Conservation (phyloP, 2,113 vertebrate genomes). For the Oryctolagus cuniculus region DNA sequence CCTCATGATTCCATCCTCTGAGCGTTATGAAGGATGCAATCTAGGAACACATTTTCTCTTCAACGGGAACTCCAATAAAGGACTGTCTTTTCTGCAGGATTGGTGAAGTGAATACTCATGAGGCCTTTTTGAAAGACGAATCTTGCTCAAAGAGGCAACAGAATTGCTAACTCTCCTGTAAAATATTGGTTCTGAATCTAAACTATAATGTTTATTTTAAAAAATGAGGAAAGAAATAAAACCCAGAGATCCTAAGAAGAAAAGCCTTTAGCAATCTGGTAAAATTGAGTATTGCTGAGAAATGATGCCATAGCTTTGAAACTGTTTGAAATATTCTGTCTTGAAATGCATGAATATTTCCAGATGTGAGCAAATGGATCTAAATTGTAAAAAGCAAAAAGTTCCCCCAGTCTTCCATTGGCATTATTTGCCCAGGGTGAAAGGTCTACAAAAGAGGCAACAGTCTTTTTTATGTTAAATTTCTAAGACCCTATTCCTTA, state of each 20-base stretch:
- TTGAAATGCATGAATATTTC: neutral
- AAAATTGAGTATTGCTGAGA: neutral
- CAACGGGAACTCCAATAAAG: neutral
- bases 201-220: neutral
- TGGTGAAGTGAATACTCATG: neutral
- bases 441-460: neutral
- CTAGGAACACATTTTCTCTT: neutral
- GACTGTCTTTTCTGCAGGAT: neutral
- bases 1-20: neutral
- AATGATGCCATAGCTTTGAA: neutral
- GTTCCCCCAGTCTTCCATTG: neutral
- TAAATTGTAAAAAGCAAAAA: neutral
- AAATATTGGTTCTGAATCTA: neutral
- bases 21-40: neutral
- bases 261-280: neutral
- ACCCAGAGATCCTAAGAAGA: neutral
- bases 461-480: no score
- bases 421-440: neutral
- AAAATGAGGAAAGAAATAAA: conserved; percentile 33
- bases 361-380: neutral
- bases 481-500: no score
- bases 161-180: conserved; percentile 5
- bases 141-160: neutral
- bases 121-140: neutral
- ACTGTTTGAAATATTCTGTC: neutral